phyloP scores from a whole-genome alignment of 2,888 invertebrate genomes.

The Eulithis testata region DNA sequence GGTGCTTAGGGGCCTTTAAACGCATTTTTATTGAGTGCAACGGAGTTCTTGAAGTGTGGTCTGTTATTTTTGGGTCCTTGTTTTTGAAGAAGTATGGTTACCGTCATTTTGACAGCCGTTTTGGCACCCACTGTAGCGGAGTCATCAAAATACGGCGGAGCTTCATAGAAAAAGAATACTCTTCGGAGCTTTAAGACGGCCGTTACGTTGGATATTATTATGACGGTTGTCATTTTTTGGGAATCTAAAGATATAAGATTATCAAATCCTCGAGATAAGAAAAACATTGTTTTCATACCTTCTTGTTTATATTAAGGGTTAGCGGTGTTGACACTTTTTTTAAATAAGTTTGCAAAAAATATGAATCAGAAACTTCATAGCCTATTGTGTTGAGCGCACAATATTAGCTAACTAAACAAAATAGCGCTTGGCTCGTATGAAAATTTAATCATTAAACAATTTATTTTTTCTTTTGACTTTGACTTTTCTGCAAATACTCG shows the following conservation, averaged over 20 bases:
- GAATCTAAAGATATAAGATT: conserved; percentile 6
- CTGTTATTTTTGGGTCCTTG: conserved; percentile 40
- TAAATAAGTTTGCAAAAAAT: background rate
- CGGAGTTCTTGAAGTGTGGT: conserved; percentile 39
- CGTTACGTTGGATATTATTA: too few relatives aligned
- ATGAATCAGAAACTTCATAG: too few relatives aligned
- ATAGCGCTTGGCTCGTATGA: too few relatives aligned
- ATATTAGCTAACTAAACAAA: too few relatives aligned
- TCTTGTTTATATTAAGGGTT: conserved; percentile 19
- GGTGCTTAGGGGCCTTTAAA: conserved; percentile 74
- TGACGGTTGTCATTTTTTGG: background rate
- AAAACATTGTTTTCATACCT: conserved; percentile 7
- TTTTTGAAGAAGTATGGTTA: background rate
- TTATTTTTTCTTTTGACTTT: too few relatives aligned
- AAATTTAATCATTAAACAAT: too few relatives aligned
- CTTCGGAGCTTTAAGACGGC: too few relatives aligned
- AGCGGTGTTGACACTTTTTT: conserved; percentile 20
- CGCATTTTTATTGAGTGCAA: conserved; percentile 78
- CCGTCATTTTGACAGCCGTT: background rate
- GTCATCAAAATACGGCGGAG: too few relatives aligned
- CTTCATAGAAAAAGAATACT: too few relatives aligned
- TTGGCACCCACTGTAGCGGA: background rate
- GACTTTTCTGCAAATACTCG: too few relatives aligned
- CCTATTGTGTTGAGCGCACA: too few relatives aligned
- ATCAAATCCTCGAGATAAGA: background rate